phyloP scores from a whole-genome alignment of 2,888 invertebrate genomes.

The Meganola albula region DNA sequence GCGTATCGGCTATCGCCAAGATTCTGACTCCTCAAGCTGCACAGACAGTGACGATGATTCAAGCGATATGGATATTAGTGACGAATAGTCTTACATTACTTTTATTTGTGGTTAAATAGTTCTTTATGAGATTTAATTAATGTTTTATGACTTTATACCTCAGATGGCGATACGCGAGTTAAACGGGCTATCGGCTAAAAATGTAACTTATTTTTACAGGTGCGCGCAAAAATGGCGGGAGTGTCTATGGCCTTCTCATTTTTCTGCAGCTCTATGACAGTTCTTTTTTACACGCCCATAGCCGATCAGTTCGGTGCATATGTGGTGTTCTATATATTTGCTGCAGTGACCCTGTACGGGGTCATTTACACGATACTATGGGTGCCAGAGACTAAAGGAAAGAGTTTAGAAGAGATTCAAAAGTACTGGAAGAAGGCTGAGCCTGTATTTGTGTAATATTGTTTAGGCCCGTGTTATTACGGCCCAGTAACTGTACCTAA shows the following conservation, averaged over 20 bases:
- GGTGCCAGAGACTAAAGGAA: constrained; percentile 71
- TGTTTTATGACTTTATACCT: too few species aligned
- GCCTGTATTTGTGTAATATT: constrained; percentile 41
- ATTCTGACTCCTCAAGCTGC: too few species aligned
- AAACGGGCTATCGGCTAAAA: too few species aligned
- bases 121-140: too few species aligned
- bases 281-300: constrained; percentile 51
- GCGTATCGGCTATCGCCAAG: too few species aligned
- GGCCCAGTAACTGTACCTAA: too few species aligned
- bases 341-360: constrained; percentile 49
- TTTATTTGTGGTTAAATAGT: too few species aligned
- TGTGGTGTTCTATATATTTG: constrained; percentile 60
- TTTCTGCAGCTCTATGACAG: constrained; percentile 59
- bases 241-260: constrained; percentile 57
- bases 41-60: too few species aligned
- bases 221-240: constrained; percentile 55
- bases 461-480: too few species aligned
- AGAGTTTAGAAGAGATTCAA: constrained; percentile 53
- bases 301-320: constrained; percentile 50
- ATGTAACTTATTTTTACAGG: constrained; percentile 33
- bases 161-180: too few species aligned
- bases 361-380: constrained; percentile 54
- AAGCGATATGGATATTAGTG: too few species aligned
- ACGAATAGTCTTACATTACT: too few species aligned
- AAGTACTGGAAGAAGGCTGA: constrained; percentile 44